Percentiles rank a stretch among this genome's conserved stretches.
phyloP scores from a whole-genome alignment of 2,113 vertebrate species.

The Paramisgurnus dabryanus region DNA sequence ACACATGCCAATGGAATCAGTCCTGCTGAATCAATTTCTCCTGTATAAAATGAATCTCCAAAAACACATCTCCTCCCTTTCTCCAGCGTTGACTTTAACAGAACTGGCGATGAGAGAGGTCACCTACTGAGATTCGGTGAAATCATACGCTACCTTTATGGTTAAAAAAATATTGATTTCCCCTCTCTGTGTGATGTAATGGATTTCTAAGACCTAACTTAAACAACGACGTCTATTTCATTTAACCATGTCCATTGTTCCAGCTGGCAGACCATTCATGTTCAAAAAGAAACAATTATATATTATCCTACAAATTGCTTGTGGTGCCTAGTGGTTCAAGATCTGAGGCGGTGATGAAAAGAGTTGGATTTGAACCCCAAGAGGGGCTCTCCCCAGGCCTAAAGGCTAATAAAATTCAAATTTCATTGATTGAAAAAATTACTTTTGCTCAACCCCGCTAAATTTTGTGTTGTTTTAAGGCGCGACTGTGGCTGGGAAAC shows the following conservation, averaged over 20 bases:
- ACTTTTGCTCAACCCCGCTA: no score
- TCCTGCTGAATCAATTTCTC: constrained; percentile 37
- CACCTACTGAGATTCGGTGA: neutral
- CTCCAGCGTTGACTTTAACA: neutral
- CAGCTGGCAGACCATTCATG: neutral
- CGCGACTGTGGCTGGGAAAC: no score
- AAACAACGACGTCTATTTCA: neutral
- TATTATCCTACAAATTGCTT: neutral
- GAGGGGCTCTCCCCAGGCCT: neutral
- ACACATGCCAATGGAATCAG: constrained; percentile 40
- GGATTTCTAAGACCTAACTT: neutral
- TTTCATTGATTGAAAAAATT: no score
- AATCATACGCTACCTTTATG: neutral
- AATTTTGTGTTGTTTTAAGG: no score
- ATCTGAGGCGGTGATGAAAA: neutral
- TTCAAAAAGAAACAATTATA: neutral
- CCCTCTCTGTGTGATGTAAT: constrained; percentile 10
- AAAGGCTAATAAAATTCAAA: no score
- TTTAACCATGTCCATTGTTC: neutral
- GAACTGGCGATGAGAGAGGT: neutral
- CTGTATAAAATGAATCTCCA: constrained; percentile 5
- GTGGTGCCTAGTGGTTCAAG: neutral
- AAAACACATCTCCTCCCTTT: neutral
- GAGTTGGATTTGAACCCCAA: neutral
- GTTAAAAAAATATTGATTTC: neutral